Base-by-base conservation (phyloP, 2,113 vertebrate genomes). In the Oreochromis tanganicae region DNA sequence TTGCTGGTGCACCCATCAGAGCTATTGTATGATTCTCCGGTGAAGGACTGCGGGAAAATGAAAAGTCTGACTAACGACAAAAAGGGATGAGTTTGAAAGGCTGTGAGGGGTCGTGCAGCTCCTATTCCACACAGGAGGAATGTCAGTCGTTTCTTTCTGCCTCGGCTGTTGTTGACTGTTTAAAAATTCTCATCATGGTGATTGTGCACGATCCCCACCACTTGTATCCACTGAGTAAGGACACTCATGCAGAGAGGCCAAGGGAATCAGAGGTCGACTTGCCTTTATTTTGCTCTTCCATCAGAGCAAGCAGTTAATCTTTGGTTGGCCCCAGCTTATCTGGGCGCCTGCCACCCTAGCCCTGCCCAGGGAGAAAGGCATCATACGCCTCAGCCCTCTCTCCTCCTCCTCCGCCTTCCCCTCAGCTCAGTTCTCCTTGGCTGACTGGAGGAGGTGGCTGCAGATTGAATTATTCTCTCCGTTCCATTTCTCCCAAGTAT, bases 291-390 rank as follows among this genome's bases (percentile, higher is more conserved):
- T 88, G 84, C 85, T 90, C 52, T 92, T 93, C 90, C 91, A 92
- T 95, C 94, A 87, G 92, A 93, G 91, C 88, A 91, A 85, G 92
- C 92, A 88, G 90, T 95, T 95, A 96, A 96, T 96, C 94, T 95
- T 91, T 87, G 89, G 86, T 85, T 80, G 46, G 91, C 86, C 88
- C 54, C 56, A 27, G 89, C 93, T 95, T 96, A 95, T 95, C 95
- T 93, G 89, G 88, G 80, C 29, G 85, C 86, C 92, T 82, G 94
- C 93, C 92, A 88, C 89, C 90, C 71, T 71, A 24, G 89, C 91
- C 89, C 85, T 89, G 91, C 91, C 94, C 90, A 90, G 86, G 85
- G 87, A 95, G 89, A 87, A 82, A 87, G 85, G 89, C 90, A 87
- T 92, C 83, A 66, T 82, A 87, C 14, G 75, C 87, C 63, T 86